Conservation (phyloP, 2,797 vertebrate genomes). For the Diplodus sargus region DNA sequence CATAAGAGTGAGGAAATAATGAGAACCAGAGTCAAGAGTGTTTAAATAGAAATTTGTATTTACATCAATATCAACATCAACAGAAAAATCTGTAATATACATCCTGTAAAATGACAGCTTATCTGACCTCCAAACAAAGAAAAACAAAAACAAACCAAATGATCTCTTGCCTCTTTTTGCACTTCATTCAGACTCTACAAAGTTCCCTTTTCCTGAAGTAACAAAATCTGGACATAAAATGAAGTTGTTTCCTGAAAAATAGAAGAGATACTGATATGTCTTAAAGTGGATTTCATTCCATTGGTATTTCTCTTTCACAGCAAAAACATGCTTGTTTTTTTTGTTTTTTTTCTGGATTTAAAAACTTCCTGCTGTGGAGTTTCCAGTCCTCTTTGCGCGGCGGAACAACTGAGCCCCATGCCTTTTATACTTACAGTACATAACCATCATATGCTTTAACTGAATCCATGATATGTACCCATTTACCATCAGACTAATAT, state of each 20-base stretch:
- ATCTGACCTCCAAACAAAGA: constrained; percentile 70
- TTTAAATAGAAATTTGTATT: constrained; percentile 99
- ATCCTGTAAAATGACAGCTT: constrained; percentile 87
- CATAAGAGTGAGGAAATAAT: constrained; percentile 6
- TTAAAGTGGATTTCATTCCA: constrained; percentile 70
- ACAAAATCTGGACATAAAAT: constrained; percentile 75
- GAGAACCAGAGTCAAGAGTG: constrained; percentile 60
- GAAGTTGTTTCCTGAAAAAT: constrained; percentile 74
- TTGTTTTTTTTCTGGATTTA: constrained; percentile 34
- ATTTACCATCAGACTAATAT: constrained; percentile 77
- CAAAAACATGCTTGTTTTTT: constrained; percentile 55
- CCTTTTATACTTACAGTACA: constrained; percentile 69
- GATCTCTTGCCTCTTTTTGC: constrained; percentile 67
- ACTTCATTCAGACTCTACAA: constrained; percentile 76
- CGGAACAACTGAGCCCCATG: constrained; percentile 46
- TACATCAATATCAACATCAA: constrained; percentile 95
- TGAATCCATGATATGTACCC: constrained; percentile 80
- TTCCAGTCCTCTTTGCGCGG: constrained; percentile 53
- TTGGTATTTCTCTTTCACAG: constrained; percentile 66
- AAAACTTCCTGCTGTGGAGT: constrained; percentile 40
- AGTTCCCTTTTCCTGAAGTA: constrained; percentile 74
- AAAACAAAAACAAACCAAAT: constrained; percentile 62
- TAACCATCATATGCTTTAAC: constrained; percentile 72
- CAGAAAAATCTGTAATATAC: constrained; percentile 91
- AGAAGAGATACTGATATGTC: constrained; percentile 75